A percentile compares a stretch with the other conserved stretches of the same genome.
Evolutionary conservation across 2,888 invertebrate species (phyloP).

Genomic region (Tenthredo distinguenda): DNA sequence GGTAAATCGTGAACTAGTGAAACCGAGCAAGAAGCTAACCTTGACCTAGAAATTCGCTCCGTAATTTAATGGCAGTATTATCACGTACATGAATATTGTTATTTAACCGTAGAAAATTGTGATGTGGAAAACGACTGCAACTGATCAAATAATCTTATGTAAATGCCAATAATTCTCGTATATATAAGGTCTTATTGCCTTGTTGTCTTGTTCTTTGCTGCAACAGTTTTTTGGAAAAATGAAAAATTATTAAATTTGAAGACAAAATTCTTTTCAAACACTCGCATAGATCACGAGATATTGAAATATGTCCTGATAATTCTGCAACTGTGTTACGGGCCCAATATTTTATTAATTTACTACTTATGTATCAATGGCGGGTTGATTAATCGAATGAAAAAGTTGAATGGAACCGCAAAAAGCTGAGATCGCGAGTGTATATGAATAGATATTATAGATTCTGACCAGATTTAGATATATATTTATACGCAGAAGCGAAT

Average conservation of each 20-base stretch:
- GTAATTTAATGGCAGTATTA: slow-evolving; percentile 5
- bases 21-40: background rate
- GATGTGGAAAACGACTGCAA: background rate
- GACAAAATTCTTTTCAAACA: background rate
- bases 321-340: background rate
- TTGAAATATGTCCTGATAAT: background rate
- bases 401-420: background rate
- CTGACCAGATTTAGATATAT: background rate
- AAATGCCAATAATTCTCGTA: background rate
- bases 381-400: background rate
- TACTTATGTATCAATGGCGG: background rate
- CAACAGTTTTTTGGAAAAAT: background rate
- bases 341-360: background rate
- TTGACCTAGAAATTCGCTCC: slow-evolving; percentile 22
- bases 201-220: background rate
- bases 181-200: background rate
- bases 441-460: background rate
- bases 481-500: background rate
- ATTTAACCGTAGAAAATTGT: background rate
- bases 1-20: slow-evolving; percentile 14
- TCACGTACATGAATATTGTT: background rate
- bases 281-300: background rate
- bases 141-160: background rate
- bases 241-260: background rate
- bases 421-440: background rate